Percentiles rank a stretch among this genome's conserved stretches.
phyloP scores from a whole-genome alignment of 2,888 invertebrate species.

The Netelia inedita region DNA sequence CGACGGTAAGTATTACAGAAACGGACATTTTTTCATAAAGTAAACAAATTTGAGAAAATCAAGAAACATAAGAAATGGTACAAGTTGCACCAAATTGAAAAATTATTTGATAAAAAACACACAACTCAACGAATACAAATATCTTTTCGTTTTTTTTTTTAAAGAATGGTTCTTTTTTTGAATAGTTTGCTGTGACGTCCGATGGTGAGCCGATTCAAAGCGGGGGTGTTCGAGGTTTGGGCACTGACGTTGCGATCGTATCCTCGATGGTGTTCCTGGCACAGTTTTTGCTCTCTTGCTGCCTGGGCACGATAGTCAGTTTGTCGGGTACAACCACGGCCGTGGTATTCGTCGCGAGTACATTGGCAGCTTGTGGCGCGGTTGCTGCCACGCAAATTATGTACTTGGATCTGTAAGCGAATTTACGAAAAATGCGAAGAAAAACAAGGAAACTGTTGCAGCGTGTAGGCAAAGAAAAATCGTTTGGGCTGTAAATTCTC shows the following conservation, averaged over 20 bases:
- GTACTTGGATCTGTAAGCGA: constrained; percentile 92
- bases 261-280: constrained; percentile 98
- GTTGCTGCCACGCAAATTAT: constrained; percentile 94
- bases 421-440: constrained; percentile 5
- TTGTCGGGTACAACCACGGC: constrained; percentile 94
- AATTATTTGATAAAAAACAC: background rate
- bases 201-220: constrained; percentile 87
- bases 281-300: constrained; percentile 95
- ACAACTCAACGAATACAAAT: background rate
- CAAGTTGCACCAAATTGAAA: background rate
- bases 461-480: constrained; percentile 19
- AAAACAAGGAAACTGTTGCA: constrained; percentile 12
- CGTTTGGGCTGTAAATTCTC: background rate
- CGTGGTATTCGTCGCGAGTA: constrained; percentile 94
- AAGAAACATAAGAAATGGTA: background rate
- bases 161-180: constrained; percentile 49
- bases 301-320: constrained; percentile 94
- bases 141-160: background rate
- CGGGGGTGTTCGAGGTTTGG: constrained; percentile 93
- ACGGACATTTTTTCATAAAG: background rate
- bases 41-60: background rate
- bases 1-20: constrained; percentile 88
- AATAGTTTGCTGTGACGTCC: constrained; percentile 88
- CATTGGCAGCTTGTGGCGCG: constrained; percentile 94
- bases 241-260: constrained; percentile 97